phyloP scores from a whole-genome alignment of 1,140 invertebrate species.

The Lasioglossum albipes region DNA sequence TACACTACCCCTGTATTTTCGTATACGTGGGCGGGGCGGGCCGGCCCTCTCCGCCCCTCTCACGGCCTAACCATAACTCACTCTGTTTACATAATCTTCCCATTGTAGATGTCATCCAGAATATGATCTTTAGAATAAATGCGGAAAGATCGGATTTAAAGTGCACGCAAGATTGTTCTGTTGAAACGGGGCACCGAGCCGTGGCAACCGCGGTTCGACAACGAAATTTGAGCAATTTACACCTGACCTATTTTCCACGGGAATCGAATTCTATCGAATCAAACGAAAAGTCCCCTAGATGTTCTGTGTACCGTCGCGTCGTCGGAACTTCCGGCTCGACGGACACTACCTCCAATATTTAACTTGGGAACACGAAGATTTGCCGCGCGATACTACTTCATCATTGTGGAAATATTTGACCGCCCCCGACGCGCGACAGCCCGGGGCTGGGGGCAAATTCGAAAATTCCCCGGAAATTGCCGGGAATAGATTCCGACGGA shows the following conservation, averaged over 20 bases:
- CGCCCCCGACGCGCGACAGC: neutral
- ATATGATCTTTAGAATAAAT: no score
- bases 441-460: neutral
- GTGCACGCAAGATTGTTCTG: no score
- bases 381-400: slow-evolving; percentile 2
- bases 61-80: no score
- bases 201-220: neutral
- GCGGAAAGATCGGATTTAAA: no score
- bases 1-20: no score
- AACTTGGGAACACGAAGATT: neutral
- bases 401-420: slow-evolving; percentile 6
- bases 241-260: neutral
- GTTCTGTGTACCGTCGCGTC: neutral
- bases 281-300: neutral
- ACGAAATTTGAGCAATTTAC: neutral
- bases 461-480: neutral
- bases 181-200: no score
- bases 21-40: no score
- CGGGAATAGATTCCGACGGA: neutral
- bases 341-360: neutral
- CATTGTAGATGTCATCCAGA: no score
- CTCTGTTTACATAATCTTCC: no score
- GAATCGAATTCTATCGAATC: slow-evolving; percentile 6
- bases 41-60: no score
- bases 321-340: neutral